phyloP scores from a whole-genome alignment of 2,888 invertebrate genomes.

The Calameuta filiformis region DNA sequence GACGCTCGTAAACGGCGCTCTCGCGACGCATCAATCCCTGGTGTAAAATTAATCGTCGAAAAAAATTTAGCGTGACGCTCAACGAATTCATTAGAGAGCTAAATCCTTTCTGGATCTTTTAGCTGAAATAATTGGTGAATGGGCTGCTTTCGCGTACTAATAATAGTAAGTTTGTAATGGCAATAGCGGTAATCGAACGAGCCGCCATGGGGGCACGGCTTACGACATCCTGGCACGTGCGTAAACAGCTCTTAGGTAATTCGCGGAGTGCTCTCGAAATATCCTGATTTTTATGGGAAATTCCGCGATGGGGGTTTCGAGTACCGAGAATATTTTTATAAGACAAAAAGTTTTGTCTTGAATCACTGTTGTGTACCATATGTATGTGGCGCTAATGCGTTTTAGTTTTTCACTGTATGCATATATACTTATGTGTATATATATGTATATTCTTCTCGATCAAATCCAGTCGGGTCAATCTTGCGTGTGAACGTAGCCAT shows the following conservation, averaged over 20 bases:
- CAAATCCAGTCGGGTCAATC: not conserved
- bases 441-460: not conserved
- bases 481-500: not conserved
- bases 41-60: not conserved
- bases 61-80: not conserved
- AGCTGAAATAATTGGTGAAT: conserved; percentile 22
- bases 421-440: not conserved
- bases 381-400: not conserved
- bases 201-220: conserved; percentile 37
- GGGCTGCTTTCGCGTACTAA: conserved; percentile 33
- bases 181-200: conserved; percentile 43
- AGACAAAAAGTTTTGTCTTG: not conserved
- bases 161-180: conserved; percentile 45
- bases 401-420: not conserved
- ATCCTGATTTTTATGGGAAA: conserved; percentile 32
- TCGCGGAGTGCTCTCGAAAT: conserved; percentile 39
- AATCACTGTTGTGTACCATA: not conserved
- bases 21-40: not conserved
- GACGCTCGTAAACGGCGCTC: not conserved
- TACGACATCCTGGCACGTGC: conserved; percentile 65
- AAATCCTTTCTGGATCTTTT: not conserved
- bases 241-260: conserved; percentile 56
- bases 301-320: not conserved
- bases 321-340: not conserved
- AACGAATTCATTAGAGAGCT: not conserved